Evolutionary conservation across 2,113 vertebrate species (phyloP).

Genomic region (Barnardius zonarius): DNA sequence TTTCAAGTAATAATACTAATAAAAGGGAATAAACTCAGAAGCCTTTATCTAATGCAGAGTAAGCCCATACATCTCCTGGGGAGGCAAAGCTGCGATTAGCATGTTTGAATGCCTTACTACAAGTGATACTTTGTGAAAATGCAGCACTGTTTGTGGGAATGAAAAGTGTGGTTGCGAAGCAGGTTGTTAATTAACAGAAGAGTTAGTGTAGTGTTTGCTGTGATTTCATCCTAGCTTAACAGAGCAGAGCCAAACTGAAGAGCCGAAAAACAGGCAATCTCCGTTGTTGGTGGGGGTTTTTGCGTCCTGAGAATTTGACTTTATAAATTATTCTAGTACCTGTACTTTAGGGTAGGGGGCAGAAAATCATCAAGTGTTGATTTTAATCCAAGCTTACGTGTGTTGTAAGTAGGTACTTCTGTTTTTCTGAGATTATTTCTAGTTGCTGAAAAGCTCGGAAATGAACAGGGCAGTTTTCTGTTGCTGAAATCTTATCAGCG

Average conservation of each 20-base stretch:
- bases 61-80: conserved; percentile 9
- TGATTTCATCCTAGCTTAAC: conserved; percentile 59
- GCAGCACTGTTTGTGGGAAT: conserved; percentile 50
- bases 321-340: not conserved
- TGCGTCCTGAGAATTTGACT: not conserved
- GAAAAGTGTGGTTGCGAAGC: conserved; percentile 27
- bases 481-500: not conserved
- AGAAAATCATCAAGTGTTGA: not conserved
- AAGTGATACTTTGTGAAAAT: conserved; percentile 65
- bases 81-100: conserved; percentile 44
- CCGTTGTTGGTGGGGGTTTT: not conserved
- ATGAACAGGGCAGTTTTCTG: not conserved
- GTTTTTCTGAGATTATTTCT: not conserved
- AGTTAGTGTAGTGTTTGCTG: conserved; percentile 51
- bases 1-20: not conserved
- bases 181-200: conserved; percentile 66
- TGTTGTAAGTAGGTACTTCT: not conserved
- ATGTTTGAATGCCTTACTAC: conserved; percentile 59
- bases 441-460: not conserved
- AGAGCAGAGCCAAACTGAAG: conserved; percentile 48
- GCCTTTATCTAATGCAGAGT: not conserved
- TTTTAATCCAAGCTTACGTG: not conserved
- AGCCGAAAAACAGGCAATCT: not conserved
- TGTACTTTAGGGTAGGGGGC: not conserved
- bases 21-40: not conserved